Conservation (phyloP, 2,797 vertebrate genomes). For the Cryptoprocta ferox region DNA sequence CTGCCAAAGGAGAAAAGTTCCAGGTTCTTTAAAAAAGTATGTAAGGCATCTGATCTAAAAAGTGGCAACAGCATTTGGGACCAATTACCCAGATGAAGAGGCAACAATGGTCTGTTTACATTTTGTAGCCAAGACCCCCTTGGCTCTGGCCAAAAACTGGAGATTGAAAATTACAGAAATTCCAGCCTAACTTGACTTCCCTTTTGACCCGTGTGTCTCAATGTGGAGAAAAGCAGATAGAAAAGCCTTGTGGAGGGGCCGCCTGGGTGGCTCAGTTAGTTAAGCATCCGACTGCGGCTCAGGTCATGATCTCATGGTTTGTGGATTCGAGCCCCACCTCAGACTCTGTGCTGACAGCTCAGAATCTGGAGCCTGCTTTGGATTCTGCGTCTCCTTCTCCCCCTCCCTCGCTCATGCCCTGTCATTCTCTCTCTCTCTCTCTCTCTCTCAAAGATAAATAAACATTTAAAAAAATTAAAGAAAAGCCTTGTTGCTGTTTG, state of each 20-base stretch:
- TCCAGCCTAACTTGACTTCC: constrained; percentile 59
- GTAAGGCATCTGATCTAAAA: constrained; percentile 85
- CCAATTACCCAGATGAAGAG: constrained; percentile 89
- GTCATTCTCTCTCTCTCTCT: too few relatives aligned
- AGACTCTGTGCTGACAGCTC: too few relatives aligned
- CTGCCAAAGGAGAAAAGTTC: constrained; percentile 82
- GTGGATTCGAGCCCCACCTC: too few relatives aligned
- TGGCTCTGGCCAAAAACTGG: constrained; percentile 65
- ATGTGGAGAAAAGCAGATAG: background rate
- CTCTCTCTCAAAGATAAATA: too few relatives aligned
- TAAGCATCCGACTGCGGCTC: too few relatives aligned
- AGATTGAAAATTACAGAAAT: constrained; percentile 80
- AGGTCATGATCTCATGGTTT: too few relatives aligned
- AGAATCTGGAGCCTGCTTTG: too few relatives aligned
- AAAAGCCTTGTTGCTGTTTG: background rate
- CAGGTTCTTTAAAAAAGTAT: constrained; percentile 81
- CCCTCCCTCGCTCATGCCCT: too few relatives aligned
- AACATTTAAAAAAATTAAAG: background rate
- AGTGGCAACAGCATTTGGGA: constrained; percentile 85
- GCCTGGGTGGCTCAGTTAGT: too few relatives aligned
- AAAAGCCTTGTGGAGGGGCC: background rate
- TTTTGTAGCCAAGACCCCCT: constrained; percentile 77
- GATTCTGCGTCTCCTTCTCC: too few relatives aligned
- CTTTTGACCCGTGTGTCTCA: constrained; percentile 76
- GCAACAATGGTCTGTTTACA: constrained; percentile 86